phyloP scores from a whole-genome alignment of 1,140 invertebrate species.

The Hydropsyche tenuis region DNA sequence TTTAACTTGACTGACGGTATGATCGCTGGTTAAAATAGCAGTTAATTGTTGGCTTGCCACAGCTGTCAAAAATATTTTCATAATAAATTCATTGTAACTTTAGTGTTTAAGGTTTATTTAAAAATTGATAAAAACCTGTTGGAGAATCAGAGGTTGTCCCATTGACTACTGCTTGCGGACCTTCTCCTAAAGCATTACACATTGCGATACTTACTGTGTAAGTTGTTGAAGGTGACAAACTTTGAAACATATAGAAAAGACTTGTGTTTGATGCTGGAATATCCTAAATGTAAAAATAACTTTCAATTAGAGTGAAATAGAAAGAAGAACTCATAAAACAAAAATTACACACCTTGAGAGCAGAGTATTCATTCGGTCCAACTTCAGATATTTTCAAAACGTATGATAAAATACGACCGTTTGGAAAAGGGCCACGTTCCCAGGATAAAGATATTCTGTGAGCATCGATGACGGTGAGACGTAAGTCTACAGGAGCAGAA shows the following conservation, averaged over 20 bases:
- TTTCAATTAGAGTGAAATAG: neutral
- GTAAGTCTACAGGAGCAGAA: slow-evolving; percentile 75
- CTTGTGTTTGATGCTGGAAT: slow-evolving; percentile 72
- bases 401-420: slow-evolving; percentile 87
- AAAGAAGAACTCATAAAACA: neutral
- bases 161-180: slow-evolving; percentile 68
- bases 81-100: slow-evolving; percentile 31
- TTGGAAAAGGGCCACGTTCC: slow-evolving; percentile 84
- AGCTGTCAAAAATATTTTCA: slow-evolving; percentile 51
- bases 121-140: slow-evolving; percentile 62
- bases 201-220: slow-evolving; percentile 81
- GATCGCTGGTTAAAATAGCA: too few species aligned
- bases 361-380: slow-evolving; percentile 66
- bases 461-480: slow-evolving; percentile 81
- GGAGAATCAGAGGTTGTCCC: slow-evolving; percentile 72
- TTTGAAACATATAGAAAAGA: slow-evolving; percentile 78
- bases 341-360: slow-evolving; percentile 65
- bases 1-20: slow-evolving; percentile 73
- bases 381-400: slow-evolving; percentile 72
- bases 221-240: slow-evolving; percentile 74
- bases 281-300: slow-evolving; percentile 64
- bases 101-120: neutral
- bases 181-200: slow-evolving; percentile 81
- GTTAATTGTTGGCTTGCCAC: slow-evolving; percentile 68
- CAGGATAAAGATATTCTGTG: slow-evolving; percentile 84